These are phyloP conservation scores for Calyptomena viridis DNA, from an alignment of 2,113 vertebrate genomes.

Conservation along the genomic window DNA sequence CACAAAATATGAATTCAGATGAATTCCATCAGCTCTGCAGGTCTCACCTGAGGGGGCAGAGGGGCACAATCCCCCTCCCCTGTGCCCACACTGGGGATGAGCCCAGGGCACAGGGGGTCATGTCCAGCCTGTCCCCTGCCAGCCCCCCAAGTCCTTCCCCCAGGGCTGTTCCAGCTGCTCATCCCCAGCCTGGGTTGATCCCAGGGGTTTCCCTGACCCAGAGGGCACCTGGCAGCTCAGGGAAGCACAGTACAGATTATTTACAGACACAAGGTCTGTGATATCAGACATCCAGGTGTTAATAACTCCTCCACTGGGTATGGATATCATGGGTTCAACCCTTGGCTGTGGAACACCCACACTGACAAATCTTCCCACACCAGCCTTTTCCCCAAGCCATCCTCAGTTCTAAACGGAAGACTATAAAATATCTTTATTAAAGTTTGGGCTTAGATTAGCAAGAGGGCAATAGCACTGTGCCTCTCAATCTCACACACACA, in stretches of 20 bases:
- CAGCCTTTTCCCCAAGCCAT: background rate
- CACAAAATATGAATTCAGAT: background rate
- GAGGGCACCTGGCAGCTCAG: background rate
- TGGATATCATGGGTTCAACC: background rate
- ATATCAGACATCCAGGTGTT: background rate
- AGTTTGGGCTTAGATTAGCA: background rate
- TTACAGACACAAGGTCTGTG: background rate
- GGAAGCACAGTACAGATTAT: background rate
- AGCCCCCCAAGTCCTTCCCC: background rate
- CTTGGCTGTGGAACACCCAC: background rate
- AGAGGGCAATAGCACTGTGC: background rate
- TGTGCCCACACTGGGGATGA: background rate
- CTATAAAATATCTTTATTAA: background rate
- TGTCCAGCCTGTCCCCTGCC: background rate
- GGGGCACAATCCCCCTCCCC: background rate
- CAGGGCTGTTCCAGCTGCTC: background rate
- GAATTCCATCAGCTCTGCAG: background rate
- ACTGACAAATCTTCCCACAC: background rate
- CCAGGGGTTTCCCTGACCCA: background rate
- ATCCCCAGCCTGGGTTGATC: background rate
- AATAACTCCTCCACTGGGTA: background rate
- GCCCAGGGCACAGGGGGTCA: background rate
- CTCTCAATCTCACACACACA: background rate
- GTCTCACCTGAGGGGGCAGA: background rate
- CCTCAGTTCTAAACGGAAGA: background rate